Percentiles rank a stretch among this genome's conserved stretches.
These are phyloP conservation scores for Drosophila lacicola DNA, from an alignment of 2,888 invertebrate genomes.

Conservation along the genomic window DNA sequence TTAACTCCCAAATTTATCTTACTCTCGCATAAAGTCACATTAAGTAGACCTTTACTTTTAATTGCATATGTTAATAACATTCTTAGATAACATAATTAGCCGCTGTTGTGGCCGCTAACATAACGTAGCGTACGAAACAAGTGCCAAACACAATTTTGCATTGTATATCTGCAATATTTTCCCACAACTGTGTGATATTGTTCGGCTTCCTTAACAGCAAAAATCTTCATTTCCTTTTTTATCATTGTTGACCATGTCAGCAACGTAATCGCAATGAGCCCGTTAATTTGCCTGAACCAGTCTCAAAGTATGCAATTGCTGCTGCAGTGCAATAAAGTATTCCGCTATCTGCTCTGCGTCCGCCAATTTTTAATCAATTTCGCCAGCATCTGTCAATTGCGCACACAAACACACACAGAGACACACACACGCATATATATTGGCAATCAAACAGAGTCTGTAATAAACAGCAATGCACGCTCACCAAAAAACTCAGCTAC, in stretches of 20 bases:
- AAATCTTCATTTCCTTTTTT: background rate
- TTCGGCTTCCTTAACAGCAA: background rate
- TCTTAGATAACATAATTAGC: too few relatives aligned
- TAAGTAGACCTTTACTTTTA: too few relatives aligned
- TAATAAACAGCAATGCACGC: conserved; percentile 12
- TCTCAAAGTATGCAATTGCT: conserved; percentile 32
- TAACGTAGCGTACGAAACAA: background rate
- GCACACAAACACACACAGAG: conserved; percentile 11
- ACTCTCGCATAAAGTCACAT: too few relatives aligned
- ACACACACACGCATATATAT: conserved; percentile 4
- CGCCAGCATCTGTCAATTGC: conserved; percentile 38
- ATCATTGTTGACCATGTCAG: background rate
- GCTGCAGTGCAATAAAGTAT: conserved; percentile 23
- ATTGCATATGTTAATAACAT: too few relatives aligned
- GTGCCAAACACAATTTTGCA: background rate
- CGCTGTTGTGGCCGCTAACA: too few relatives aligned
- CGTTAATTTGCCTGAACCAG: conserved; percentile 5
- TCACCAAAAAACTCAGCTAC: conserved; percentile 26
- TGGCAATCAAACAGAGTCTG: conserved; percentile 5
- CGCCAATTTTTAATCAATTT: conserved; percentile 48
- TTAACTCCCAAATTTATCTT: too few relatives aligned
- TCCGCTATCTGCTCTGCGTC: conserved; percentile 9
- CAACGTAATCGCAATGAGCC: conserved; percentile 11
- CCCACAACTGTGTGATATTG: background rate
- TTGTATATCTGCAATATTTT: too few relatives aligned